Conservation (phyloP, 2,113 vertebrate species). For the Megaleporinus macrocephalus region DNA sequence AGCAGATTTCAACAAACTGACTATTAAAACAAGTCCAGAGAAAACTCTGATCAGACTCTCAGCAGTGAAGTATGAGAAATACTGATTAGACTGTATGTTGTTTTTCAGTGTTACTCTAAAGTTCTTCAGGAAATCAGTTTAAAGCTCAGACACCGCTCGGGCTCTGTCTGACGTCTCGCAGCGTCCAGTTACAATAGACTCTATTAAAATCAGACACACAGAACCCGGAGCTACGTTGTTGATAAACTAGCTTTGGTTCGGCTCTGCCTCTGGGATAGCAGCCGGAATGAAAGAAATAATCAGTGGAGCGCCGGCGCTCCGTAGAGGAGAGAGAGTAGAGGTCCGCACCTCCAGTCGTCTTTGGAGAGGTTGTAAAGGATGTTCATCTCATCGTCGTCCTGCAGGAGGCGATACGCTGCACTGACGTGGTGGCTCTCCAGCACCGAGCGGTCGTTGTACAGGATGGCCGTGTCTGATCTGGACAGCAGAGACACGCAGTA, state of each 20-base stretch:
- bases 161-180: neutral
- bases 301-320: neutral
- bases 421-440: conserved; percentile 97
- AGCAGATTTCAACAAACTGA: too few species aligned
- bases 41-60: too few species aligned
- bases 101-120: too few species aligned
- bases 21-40: too few species aligned
- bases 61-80: too few species aligned
- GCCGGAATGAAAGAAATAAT: neutral
- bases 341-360: conserved; percentile 96
- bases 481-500: neutral
- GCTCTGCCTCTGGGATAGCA: too few species aligned
- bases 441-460: conserved; percentile 96
- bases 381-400: conserved; percentile 99
- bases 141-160: neutral
- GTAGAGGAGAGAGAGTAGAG: too few species aligned
- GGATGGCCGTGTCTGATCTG: conserved; percentile 95
- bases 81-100: too few species aligned
- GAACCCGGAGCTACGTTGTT: too few species aligned
- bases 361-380: conserved; percentile 97
- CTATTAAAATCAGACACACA: neutral
- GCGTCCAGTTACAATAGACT: neutral
- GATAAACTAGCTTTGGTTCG: neutral
- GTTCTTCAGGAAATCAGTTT: too few species aligned
- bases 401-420: conserved; percentile 91